Percentiles rank a stretch among this genome's conserved stretches.
These are phyloP conservation scores for Aphelenchoides besseyi DNA, from an alignment of 1,140 invertebrate species.

Conservation along the genomic window DNA sequence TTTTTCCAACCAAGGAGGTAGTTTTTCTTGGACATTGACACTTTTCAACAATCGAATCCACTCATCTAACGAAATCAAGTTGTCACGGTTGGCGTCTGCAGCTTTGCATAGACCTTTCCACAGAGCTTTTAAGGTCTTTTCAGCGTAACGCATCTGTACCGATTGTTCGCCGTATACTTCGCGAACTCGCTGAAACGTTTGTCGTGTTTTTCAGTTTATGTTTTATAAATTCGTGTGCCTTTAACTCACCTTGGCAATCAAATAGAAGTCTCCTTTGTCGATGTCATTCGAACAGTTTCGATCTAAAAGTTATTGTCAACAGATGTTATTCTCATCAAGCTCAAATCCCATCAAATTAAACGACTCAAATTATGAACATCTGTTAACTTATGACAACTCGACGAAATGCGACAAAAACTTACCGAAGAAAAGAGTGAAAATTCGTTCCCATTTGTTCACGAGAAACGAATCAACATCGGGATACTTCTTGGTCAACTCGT, in stretches of 20 bases:
- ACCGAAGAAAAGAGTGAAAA: conserved; percentile 61
- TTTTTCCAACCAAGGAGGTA: conserved; percentile 52
- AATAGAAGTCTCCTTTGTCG: conserved; percentile 54
- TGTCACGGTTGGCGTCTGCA: conserved; percentile 50
- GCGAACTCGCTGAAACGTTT: conserved; percentile 41
- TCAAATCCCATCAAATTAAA: no score
- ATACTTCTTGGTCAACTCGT: conserved; percentile 33
- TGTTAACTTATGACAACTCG: neutral
- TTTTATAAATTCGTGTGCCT: neutral
- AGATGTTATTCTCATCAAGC: no score
- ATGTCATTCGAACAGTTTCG: conserved; percentile 47
- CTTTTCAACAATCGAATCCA: conserved; percentile 48
- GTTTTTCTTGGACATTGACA: conserved; percentile 25
- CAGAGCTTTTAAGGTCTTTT: conserved; percentile 50
- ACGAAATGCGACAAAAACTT: neutral
- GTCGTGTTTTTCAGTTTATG: conserved; percentile 19
- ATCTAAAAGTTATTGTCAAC: conserved; percentile 49
- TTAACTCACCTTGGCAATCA: conserved; percentile 47
- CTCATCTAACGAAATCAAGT: conserved; percentile 54
- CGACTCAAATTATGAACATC: neutral
- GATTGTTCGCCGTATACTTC: conserved; percentile 58
- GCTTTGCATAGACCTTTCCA: conserved; percentile 52
- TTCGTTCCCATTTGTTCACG: conserved; percentile 54
- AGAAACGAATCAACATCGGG: conserved; percentile 51
- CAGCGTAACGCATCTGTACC: conserved; percentile 46